Evolutionary conservation across 1,140 invertebrate genomes (phyloP), one percentile per base, ranked within the genome.

Genomic region (Drosophila yakuba): DNA sequence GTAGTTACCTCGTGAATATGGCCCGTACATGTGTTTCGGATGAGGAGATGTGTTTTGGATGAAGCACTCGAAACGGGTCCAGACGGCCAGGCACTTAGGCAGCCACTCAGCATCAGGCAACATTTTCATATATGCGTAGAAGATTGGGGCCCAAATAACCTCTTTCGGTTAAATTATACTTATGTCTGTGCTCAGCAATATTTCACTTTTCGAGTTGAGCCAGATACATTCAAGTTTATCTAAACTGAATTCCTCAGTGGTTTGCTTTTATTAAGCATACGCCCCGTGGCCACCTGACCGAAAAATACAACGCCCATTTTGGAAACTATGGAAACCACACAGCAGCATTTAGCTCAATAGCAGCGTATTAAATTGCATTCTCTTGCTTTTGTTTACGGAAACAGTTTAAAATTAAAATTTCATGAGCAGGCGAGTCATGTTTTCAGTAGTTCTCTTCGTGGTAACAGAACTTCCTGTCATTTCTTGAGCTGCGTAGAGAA

Each of bases 1-100:
- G 81, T 88, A 85, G 83, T 82, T 88, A 78, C 47, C 39, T 74
- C 74, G 62, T 72, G 88, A 86, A 81, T 78, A 86, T 79, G 68
- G 74, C 44, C 60, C 35, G 48, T 55, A 67, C 73, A 50, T 63
- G 73, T 58, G 48, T 51, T 56, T 8, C n/a, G 1, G 55, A 17
- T 20, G 58, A 39, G 25, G 39, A 63, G 68, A 68, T 56, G 52
- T 48, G 28, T 48, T 47, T 17, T 17, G 17, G 17, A 17, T 12
- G 62, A 48, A 25, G 35, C 51, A n/a, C 25, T 51, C 15, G 52
- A 74, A 55, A 50, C 59, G 60, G 48, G 62, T 43, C 55, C 78
- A 64, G 58, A 71, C 64, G 47, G 43, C 58, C 69, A 61, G 58
- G 45, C 78, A 88, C 74, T 75, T 88, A 69, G 55, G 69, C 71